A percentile compares a stretch with the other conserved stretches of the same genome.
phyloP scores from a whole-genome alignment of 2,113 vertebrate genomes.

The Pongo pygmaeus region DNA sequence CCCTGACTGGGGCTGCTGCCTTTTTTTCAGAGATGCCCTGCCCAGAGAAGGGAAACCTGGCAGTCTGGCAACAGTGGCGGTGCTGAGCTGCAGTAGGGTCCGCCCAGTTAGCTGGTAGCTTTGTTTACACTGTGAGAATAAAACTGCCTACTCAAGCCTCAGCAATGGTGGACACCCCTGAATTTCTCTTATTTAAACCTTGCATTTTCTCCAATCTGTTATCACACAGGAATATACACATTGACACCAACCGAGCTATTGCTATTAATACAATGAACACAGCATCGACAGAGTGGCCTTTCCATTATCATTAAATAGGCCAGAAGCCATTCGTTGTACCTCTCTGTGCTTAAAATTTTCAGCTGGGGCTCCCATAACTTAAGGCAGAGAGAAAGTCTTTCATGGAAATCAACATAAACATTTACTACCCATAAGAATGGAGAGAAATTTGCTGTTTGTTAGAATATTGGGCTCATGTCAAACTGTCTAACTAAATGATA shows the following conservation, averaged over 20 bases:
- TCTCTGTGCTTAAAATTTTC: neutral
- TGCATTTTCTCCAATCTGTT: fast-evolving
- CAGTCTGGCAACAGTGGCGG: too few relatives aligned
- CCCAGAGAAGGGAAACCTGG: too few relatives aligned
- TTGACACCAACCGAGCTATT: fast-evolving
- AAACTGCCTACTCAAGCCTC: too few relatives aligned
- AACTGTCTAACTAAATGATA: neutral
- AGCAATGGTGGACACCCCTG: too few relatives aligned
- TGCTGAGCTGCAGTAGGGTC: too few relatives aligned
- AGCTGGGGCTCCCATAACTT: neutral
- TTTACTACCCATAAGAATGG: fast-evolving
- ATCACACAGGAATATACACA: fast-evolving
- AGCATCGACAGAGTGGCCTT: fast-evolving
- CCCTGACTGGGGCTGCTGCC: too few relatives aligned
- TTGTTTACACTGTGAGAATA: too few relatives aligned
- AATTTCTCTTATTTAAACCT: neutral
- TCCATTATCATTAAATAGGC: neutral
- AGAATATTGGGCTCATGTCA: neutral
- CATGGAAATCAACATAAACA: neutral
- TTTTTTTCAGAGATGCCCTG: too few relatives aligned
- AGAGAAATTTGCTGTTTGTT: neutral
- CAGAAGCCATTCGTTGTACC: neutral
- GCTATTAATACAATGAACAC: fast-evolving
- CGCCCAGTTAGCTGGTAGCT: too few relatives aligned
- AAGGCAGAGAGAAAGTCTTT: neutral